Conservation (phyloP, 2,797 vertebrate genomes). For the Avahi laniger region DNA sequence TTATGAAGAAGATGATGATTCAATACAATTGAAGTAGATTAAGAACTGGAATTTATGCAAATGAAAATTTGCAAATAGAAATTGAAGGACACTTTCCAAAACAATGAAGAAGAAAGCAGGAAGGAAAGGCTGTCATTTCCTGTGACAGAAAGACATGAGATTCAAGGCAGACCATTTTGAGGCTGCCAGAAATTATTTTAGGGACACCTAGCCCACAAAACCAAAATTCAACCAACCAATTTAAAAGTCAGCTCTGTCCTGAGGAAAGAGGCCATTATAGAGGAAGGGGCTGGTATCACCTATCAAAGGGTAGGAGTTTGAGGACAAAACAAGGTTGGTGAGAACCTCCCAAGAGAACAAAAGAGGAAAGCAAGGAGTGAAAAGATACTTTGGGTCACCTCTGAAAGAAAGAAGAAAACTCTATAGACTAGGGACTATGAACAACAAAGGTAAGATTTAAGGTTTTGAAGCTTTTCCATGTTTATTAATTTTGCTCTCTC, state of each 20-base stretch:
- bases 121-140: not conserved
- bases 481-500: not conserved
- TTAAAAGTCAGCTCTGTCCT: not conserved
- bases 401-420: not conserved
- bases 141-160: not conserved
- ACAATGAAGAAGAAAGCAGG: not conserved
- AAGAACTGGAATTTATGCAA: conserved; percentile 3
- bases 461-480: not conserved
- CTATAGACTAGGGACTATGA: not conserved
- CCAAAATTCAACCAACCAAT: not conserved
- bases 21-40: not conserved
- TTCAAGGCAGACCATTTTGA: not conserved
- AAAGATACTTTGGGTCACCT: not conserved
- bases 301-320: not conserved
- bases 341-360: not conserved
- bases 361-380: not conserved
- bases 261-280: not conserved
- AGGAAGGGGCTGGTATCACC: not conserved
- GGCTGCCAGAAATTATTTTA: not conserved
- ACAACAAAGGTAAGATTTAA: no score
- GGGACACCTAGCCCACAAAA: not conserved
- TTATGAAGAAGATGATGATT: conserved; percentile 23
- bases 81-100: not conserved
- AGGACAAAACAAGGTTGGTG: not conserved
- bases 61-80: not conserved